phyloP scores from a whole-genome alignment of 2,888 invertebrate species.

The Noctua fimbriata region DNA sequence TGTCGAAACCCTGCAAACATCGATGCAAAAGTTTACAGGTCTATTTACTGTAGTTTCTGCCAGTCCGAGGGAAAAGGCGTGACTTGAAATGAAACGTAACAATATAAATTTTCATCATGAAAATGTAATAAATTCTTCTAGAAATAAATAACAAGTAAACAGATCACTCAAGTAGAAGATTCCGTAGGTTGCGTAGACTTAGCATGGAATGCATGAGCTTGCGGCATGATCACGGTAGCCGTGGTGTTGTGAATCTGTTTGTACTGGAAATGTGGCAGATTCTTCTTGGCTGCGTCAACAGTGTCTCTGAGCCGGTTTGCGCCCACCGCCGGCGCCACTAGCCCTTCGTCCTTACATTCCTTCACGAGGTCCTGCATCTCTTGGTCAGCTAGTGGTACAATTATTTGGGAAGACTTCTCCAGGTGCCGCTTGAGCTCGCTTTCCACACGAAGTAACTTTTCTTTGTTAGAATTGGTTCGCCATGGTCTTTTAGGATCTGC shows the following conservation, averaged over 20 bases:
- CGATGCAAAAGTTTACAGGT: background rate
- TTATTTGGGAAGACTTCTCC: slow-evolving; percentile 75
- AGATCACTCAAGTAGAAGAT: slow-evolving; percentile 33
- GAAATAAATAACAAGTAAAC: background rate
- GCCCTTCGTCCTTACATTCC: slow-evolving; percentile 75
- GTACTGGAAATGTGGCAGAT: slow-evolving; percentile 85
- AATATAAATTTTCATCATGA: background rate
- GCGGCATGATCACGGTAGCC: slow-evolving; percentile 79
- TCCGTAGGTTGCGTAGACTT: slow-evolving; percentile 30
- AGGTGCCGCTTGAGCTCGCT: slow-evolving; percentile 81
- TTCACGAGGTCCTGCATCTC: slow-evolving; percentile 80
- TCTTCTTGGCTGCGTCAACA: slow-evolving; percentile 81
- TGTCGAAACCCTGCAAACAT: background rate
- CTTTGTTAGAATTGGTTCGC: slow-evolving; percentile 83
- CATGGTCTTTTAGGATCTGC: slow-evolving; percentile 83
- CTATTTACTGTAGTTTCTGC: too few relatives aligned
- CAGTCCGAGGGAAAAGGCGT: background rate
- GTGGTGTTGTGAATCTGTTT: slow-evolving; percentile 81
- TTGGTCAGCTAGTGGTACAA: slow-evolving; percentile 76
- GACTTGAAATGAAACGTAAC: slow-evolving; percentile 2
- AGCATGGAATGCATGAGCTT: slow-evolving; percentile 71
- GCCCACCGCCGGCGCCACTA: slow-evolving; percentile 66
- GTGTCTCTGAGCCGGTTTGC: slow-evolving; percentile 77
- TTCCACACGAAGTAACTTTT: slow-evolving; percentile 82
- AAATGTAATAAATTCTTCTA: slow-evolving; percentile 18